Evolutionary conservation across 2,113 vertebrate species (phyloP).

Genomic region (Pheucticus melanocephalus): DNA sequence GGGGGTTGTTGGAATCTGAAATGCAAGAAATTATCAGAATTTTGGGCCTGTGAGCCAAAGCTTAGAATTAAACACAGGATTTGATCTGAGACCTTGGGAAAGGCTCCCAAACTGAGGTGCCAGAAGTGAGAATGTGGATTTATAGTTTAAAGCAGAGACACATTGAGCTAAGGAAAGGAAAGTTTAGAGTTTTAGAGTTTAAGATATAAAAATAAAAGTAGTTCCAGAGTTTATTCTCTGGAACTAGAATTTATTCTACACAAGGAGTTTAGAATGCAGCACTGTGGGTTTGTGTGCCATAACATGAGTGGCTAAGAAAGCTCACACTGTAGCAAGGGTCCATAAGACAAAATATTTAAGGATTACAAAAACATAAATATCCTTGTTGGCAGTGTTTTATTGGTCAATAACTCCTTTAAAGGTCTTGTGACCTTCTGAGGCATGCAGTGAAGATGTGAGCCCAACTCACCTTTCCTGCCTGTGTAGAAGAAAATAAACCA

Average conservation of each 20-base stretch:
- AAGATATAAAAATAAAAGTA: too few species aligned
- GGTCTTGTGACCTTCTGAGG: neutral
- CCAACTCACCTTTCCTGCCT: neutral
- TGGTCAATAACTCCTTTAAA: neutral
- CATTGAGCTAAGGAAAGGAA: too few species aligned
- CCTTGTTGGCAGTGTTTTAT: neutral
- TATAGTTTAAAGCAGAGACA: too few species aligned
- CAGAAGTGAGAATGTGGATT: too few species aligned
- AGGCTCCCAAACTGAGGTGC: neutral
- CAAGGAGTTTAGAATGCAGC: too few species aligned
- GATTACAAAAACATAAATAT: neutral
- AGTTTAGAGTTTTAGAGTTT: too few species aligned
- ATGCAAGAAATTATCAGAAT: neutral
- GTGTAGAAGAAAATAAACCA: too few species aligned
- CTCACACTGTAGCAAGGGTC: neutral
- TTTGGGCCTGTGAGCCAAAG: neutral
- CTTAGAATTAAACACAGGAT: neutral
- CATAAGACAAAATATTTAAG: neutral
- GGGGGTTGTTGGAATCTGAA: too few species aligned
- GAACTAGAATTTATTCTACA: too few species aligned
- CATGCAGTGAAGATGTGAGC: neutral
- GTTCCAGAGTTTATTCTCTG: too few species aligned
- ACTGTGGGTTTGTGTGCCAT: too few species aligned
- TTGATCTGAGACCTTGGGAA: neutral
- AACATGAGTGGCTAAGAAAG: neutral